phyloP scores from a whole-genome alignment of 2,113 vertebrate species.

The Pelmatolapia mariae region DNA sequence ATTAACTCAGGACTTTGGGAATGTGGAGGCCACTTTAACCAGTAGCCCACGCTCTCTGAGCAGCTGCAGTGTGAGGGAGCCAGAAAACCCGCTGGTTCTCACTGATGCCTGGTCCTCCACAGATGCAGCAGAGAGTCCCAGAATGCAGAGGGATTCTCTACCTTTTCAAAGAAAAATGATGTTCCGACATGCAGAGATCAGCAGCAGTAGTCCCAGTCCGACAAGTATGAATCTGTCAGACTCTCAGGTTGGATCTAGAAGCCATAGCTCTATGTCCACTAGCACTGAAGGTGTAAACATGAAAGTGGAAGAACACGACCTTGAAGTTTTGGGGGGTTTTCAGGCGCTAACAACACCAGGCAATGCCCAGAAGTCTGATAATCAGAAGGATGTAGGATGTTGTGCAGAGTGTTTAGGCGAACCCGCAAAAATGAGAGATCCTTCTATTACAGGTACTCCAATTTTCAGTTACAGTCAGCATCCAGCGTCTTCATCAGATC shows the following conservation, averaged over 20 bases:
- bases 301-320: slow-evolving; percentile 15
- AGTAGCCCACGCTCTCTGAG: slow-evolving; percentile 32
- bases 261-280: slow-evolving; percentile 9
- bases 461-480: neutral
- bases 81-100: slow-evolving; percentile 57
- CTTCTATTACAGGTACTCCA: neutral
- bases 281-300: slow-evolving; percentile 19
- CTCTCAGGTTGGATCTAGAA: neutral
- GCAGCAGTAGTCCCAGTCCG: slow-evolving; percentile 27
- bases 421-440: neutral
- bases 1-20: slow-evolving; percentile 22
- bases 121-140: slow-evolving; percentile 64
- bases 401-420: neutral
- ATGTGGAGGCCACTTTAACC: slow-evolving; percentile 4
- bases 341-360: neutral
- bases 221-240: slow-evolving; percentile 37
- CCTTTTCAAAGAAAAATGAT: slow-evolving; percentile 46
- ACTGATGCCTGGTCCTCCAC: slow-evolving; percentile 77
- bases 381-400: neutral
- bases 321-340: neutral
- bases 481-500: neutral
- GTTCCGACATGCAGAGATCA: slow-evolving; percentile 2
- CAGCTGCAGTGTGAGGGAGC: slow-evolving; percentile 47
- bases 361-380: neutral
- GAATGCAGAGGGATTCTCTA: slow-evolving; percentile 49